Evolutionary conservation across 2,888 invertebrate species (phyloP).

Genomic region (Volucella inflata): DNA sequence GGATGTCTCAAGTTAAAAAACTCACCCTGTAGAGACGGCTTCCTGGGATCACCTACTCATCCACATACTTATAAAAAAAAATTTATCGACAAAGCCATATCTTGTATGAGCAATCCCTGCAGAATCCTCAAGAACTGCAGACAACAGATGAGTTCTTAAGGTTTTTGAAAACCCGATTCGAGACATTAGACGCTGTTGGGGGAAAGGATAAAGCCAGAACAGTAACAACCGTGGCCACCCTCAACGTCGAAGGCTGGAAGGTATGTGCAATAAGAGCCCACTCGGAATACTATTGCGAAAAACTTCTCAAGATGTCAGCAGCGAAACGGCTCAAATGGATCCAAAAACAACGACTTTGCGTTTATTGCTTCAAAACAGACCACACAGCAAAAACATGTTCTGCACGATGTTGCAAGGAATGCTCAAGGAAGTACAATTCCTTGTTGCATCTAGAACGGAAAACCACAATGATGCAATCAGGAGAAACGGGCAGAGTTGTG

Average conservation of each 20-base stretch:
- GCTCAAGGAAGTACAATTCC: not conserved
- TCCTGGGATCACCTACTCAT: too few relatives aligned
- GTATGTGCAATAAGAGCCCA: constrained; percentile 1
- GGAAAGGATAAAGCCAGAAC: constrained; percentile 5
- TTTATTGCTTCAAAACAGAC: too few relatives aligned
- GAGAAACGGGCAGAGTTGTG: constrained; percentile 6
- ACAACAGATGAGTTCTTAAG: constrained; percentile 28
- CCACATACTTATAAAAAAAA: too few relatives aligned
- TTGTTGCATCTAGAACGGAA: too few relatives aligned
- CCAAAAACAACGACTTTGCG: not conserved
- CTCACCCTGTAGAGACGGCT: too few relatives aligned
- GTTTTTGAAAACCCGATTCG: constrained; percentile 23
- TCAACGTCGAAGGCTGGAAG: constrained; percentile 3
- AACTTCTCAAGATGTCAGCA: too few relatives aligned
- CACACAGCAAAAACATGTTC: too few relatives aligned
- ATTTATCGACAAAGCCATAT: too few relatives aligned
- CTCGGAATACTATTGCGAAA: constrained; percentile 5
- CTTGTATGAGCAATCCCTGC: constrained; percentile 36
- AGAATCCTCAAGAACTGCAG: constrained; percentile 30
- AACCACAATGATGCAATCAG: not conserved
- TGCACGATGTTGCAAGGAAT: constrained; percentile 1
- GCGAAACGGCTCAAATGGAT: too few relatives aligned
- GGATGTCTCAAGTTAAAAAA: too few relatives aligned
- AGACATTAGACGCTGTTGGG: constrained; percentile 24
- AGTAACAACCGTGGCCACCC: constrained; percentile 12